phyloP scores from a whole-genome alignment of 1,140 invertebrate genomes.

The Drosophila burlai region DNA sequence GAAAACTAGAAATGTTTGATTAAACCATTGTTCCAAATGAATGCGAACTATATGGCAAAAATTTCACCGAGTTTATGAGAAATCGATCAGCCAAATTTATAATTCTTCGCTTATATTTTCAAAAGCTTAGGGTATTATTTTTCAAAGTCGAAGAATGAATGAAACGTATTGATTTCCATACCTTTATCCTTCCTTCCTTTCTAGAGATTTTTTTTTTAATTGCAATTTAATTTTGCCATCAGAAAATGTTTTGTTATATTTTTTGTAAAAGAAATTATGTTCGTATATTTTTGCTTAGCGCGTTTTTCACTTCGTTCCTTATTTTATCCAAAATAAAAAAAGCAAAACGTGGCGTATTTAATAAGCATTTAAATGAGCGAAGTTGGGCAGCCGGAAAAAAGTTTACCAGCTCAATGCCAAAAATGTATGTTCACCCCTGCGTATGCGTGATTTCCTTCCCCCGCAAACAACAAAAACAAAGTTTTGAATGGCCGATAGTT shows the following conservation, averaged over 20 bases:
- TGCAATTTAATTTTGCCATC: background rate
- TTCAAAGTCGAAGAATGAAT: accelerated
- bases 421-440: conserved; percentile 55
- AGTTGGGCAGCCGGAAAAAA: conserved; percentile 49
- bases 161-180: background rate
- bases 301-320: too few species aligned
- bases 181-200: too few species aligned
- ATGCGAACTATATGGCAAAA: background rate
- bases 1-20: conserved; percentile 1
- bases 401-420: conserved; percentile 43
- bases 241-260: too few species aligned
- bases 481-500: conserved; percentile 50
- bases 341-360: conserved; percentile 59
- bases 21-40: conserved; percentile 7
- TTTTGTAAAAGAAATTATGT: background rate
- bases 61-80: background rate
- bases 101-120: background rate
- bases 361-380: conserved; percentile 79
- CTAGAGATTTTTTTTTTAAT: too few species aligned
- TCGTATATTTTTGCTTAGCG: background rate
- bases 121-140: background rate
- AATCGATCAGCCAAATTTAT: background rate
- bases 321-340: background rate
- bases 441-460: conserved; percentile 56
- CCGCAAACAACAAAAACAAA: conserved; percentile 14